Percentiles rank a stretch among this genome's conserved stretches.
Evolutionary conservation across 1,140 invertebrate genomes (phyloP).

Genomic region (Drosophila ficusphila): DNA sequence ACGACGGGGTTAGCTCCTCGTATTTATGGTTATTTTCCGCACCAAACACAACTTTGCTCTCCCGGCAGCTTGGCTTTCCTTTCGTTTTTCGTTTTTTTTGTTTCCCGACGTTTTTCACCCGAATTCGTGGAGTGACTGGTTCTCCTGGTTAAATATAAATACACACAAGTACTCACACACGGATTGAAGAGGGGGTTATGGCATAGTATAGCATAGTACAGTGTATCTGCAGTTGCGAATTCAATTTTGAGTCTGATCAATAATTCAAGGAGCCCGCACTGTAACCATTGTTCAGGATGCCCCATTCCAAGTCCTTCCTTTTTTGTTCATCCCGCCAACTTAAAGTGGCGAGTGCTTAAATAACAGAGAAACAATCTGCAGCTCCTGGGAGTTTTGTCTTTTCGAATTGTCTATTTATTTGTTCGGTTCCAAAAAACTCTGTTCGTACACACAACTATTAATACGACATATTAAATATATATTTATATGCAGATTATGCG

Average conservation of each 20-base stretch:
- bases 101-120: constrained; percentile 9
- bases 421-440: constrained; percentile 42
- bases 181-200: neutral
- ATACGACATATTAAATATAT: constrained; percentile 20
- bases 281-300: constrained; percentile 33
- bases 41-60: constrained; percentile 49
- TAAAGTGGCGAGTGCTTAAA: constrained; percentile 24
- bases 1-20: constrained; percentile 18
- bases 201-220: neutral
- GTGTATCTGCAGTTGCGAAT: constrained; percentile 36
- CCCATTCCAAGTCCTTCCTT: neutral
- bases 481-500: constrained; percentile 41
- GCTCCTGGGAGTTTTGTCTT: constrained; percentile 19
- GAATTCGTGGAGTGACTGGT: constrained; percentile 33
- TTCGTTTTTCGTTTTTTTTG: neutral
- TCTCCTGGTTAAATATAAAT: constrained; percentile 45
- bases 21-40: constrained; percentile 49
- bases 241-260: constrained; percentile 57
- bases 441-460: constrained; percentile 46
- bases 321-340: constrained; percentile 10
- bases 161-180: constrained; percentile 15
- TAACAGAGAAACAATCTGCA: constrained; percentile 3
- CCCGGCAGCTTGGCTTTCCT: constrained; percentile 14
- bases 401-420: constrained; percentile 50
- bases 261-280: constrained; percentile 42